Evolutionary conservation across 2,113 vertebrate genomes (phyloP).

Genomic region (Macrotis lagotis): DNA sequence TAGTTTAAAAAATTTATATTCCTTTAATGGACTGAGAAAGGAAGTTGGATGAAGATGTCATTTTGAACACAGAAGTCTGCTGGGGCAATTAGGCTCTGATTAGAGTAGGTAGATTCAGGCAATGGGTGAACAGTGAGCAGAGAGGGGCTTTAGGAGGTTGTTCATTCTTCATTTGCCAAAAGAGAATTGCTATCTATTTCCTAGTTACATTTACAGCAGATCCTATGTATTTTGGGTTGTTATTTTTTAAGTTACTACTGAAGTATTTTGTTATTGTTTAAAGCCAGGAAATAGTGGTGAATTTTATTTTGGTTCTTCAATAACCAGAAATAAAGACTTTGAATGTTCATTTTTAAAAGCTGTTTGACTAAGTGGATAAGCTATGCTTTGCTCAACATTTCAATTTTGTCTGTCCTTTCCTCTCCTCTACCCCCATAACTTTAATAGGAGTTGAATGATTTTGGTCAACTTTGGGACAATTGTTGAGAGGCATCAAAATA

Average conservation of each 20-base stretch:
- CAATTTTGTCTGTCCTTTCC: background rate
- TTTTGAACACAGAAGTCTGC: background rate
- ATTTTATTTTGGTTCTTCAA: background rate
- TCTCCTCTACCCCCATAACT: background rate
- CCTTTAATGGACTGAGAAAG: background rate
- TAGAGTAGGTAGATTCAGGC: background rate
- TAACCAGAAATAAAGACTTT: background rate
- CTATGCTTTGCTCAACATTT: background rate
- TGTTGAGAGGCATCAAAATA: background rate
- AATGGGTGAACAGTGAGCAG: accelerated
- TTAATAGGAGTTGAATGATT: background rate
- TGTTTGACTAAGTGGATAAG: background rate
- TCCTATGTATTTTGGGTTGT: background rate
- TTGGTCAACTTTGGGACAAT: slow-evolving; percentile 15
- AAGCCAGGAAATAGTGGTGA: background rate
- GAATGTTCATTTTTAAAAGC: background rate
- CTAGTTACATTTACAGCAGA: background rate
- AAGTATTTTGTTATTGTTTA: background rate
- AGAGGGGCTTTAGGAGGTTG: no score
- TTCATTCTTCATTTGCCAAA: background rate
- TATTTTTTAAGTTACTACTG: background rate
- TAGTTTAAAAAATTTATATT: background rate
- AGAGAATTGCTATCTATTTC: background rate
- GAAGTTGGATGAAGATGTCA: background rate
- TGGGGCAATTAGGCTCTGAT: background rate